Base-by-base conservation (phyloP, 2,888 invertebrate genomes). In the Heliconius cydno region DNA sequence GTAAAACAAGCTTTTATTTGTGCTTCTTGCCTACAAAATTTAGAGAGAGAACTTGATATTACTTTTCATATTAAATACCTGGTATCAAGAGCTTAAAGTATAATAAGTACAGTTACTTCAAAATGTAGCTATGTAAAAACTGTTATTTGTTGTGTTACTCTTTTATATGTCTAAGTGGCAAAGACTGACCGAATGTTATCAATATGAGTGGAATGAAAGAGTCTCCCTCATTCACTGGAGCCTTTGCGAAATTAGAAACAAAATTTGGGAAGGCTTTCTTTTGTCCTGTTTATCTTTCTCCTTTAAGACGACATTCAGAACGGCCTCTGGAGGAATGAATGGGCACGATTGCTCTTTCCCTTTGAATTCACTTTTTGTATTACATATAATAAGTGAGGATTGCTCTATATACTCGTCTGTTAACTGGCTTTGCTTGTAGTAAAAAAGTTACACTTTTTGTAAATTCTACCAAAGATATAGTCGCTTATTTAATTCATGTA, bases 221-320 rank as follows among this genome's bases (percentile, higher is more conserved):
- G 19, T 41, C 38, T 57, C 15, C 1, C 19, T 25, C 74, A 75
- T 75, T 75, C 74, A 75, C 41, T 22, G 3, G 38, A 22, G 28
- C 65, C 74, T 10, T 75, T 63, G 60, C 73, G n/a, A 63, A 63
- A 74, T 74, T 75, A 75, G 74, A 75, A 75, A 75, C 63, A 65
- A 65, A 65, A 75, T 75, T 75, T 75, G 65, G 63, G 28, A 75
- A 75, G 34, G 74, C 74, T 74, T 74, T 74, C 73, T 74, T 74
- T 74, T 74, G 74, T 74, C 25, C 63, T 63, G 38, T 74, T 74
- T 74, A 74, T 74, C 63, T 74, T 74, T 41, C 12, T 63, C 74
- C 60, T 74, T 74, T 74, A 65, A 74, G 63, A 74, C 72, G 72
- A 74, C 57, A n/a, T 28, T 72, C 52, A 72, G 60, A 38, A 74